A percentile compares a stretch with the other conserved stretches of the same genome.
Conservation (phyloP, 2,113 vertebrate species). For the Sander vitreus region DNA sequence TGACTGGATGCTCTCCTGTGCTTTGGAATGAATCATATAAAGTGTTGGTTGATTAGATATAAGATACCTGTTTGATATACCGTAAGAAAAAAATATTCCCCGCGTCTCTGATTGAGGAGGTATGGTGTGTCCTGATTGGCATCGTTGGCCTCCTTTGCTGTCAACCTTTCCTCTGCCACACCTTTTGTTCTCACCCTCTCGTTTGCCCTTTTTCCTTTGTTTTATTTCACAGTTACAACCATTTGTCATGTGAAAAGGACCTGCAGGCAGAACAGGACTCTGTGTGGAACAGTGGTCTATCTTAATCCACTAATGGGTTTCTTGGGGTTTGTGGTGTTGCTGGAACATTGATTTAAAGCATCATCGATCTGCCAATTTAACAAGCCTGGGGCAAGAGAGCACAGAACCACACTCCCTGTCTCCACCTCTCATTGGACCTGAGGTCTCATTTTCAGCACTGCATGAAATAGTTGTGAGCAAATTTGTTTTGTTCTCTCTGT, state of each 20-base stretch:
- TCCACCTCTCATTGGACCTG: constrained; percentile 43
- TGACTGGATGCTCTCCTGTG: constrained; percentile 27
- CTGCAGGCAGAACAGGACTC: constrained; percentile 63
- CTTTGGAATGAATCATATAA: constrained; percentile 15
- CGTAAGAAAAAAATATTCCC: neutral
- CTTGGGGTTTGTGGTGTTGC: constrained; percentile 70
- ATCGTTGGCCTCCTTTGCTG: constrained; percentile 38
- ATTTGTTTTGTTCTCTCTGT: constrained; percentile 8
- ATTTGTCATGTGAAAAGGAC: constrained; percentile 66
- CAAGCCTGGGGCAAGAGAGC: constrained; percentile 61
- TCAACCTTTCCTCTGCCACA: constrained; percentile 39
- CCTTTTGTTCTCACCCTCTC: constrained; percentile 47
- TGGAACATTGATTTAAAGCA: constrained; percentile 80
- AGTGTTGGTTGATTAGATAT: neutral
- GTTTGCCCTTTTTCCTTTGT: constrained; percentile 64
- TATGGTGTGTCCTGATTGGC: constrained; percentile 14
- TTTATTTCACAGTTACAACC: constrained; percentile 56
- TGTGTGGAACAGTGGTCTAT: constrained; percentile 66
- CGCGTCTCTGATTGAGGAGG: constrained; percentile 7
- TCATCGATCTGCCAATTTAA: constrained; percentile 79
- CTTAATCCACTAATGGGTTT: constrained; percentile 81
- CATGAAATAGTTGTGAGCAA: constrained; percentile 25
- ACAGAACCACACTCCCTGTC: constrained; percentile 49
- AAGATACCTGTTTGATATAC: neutral
- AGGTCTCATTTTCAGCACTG: constrained; percentile 42